A percentile compares a stretch with the other conserved stretches of the same genome.
Evolutionary conservation across 2,113 vertebrate genomes (phyloP).

Genomic region (Hippocampus zosterae): DNA sequence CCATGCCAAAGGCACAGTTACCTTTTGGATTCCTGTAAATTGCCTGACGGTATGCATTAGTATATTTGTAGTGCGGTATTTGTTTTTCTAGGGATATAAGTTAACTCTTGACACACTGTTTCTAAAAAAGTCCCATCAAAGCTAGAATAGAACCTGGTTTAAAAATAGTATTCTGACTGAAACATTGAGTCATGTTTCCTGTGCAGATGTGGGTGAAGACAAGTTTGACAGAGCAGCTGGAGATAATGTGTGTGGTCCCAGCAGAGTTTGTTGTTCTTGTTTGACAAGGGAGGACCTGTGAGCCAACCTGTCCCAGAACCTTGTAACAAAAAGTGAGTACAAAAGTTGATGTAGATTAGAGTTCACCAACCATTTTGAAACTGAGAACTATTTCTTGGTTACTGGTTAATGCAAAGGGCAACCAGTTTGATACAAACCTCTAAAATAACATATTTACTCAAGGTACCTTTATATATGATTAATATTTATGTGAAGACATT

Average conservation of each 20-base stretch:
- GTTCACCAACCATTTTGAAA: too few species aligned
- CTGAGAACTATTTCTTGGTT: too few species aligned
- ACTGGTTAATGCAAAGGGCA: too few species aligned
- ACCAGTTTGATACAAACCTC: too few species aligned
- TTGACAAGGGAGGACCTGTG: slow-evolving; percentile 62
- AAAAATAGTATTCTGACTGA: not conserved
- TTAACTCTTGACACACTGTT: not conserved
- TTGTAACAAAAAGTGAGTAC: slow-evolving; percentile 4
- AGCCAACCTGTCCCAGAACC: slow-evolving; percentile 14
- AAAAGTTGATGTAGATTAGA: not conserved
- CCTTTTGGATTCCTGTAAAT: not conserved
- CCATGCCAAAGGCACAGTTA: not conserved
- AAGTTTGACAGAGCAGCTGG: slow-evolving; percentile 27
- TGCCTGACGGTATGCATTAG: not conserved
- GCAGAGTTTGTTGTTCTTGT: slow-evolving; percentile 49
- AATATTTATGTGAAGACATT: too few species aligned
- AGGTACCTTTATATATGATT: too few species aligned
- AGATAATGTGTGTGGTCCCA: slow-evolving; percentile 32
- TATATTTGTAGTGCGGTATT: not conserved
- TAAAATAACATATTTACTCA: too few species aligned
- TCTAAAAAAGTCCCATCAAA: not conserved
- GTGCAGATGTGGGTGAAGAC: not conserved
- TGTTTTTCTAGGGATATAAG: not conserved
- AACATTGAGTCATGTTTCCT: not conserved
- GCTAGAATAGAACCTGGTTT: not conserved